These are phyloP conservation scores for Cyprinella venusta DNA, from an alignment of 2,797 vertebrate genomes.

Conservation along the genomic window DNA sequence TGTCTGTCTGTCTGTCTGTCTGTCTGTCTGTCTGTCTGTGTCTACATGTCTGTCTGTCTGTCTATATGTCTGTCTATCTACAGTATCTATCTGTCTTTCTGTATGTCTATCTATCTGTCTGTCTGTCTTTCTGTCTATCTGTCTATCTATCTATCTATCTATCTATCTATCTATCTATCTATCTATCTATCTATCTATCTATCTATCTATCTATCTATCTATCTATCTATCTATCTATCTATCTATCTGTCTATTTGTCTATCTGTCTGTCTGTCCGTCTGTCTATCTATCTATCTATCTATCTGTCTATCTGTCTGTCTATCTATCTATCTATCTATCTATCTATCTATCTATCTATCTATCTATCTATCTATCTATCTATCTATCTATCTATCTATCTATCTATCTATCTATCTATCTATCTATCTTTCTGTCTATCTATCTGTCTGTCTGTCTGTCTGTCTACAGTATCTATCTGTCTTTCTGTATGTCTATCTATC, in stretches of 20 bases:
- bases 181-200: neutral
- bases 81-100: neutral
- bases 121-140: rapidly evolving
- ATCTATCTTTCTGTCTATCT: rapidly evolving
- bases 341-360: rapidly evolving
- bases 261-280: neutral
- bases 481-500: rapidly evolving
- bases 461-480: rapidly evolving
- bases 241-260: neutral
- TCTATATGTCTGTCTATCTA: neutral
- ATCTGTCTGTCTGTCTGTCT: neutral
- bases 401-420: neutral
- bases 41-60: neutral
- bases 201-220: neutral
- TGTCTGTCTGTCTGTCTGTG: neutral
- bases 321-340: rapidly evolving
- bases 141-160: rapidly evolving
- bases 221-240: rapidly evolving
- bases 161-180: no score
- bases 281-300: neutral
- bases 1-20: neutral
- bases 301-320: rapidly evolving
- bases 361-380: rapidly evolving
- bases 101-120: neutral
- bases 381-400: neutral